phyloP scores from a whole-genome alignment of 2,797 vertebrate genomes.

The Acestrorhynchus altus region DNA sequence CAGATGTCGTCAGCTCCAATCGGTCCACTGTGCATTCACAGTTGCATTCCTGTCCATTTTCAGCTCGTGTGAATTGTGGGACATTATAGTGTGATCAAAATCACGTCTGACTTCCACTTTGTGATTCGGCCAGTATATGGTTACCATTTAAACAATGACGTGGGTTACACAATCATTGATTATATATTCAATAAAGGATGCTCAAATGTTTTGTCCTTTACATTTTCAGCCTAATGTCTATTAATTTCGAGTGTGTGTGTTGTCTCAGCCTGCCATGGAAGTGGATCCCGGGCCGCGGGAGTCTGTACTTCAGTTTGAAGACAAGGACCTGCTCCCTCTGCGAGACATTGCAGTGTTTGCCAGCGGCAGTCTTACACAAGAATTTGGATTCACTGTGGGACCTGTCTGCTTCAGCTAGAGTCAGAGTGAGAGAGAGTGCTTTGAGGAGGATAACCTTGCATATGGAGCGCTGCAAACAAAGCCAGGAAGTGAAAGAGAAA shows the following conservation, averaged over 20 bases:
- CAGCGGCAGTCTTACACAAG: constrained; percentile 71
- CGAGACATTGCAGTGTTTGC: constrained; percentile 83
- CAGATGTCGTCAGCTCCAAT: too few species aligned
- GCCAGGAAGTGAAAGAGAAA: constrained; percentile 45
- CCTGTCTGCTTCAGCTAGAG: constrained; percentile 89
- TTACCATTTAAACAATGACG: too few species aligned
- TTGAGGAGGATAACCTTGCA: constrained; percentile 13
- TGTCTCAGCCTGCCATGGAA: constrained; percentile 73
- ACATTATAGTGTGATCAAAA: too few species aligned
- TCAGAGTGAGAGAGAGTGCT: background rate
- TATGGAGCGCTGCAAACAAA: constrained; percentile 43
- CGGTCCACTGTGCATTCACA: too few species aligned
- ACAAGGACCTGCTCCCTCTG: constrained; percentile 85
- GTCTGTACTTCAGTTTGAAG: constrained; percentile 85
- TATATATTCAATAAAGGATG: too few species aligned
- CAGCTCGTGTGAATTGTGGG: too few species aligned
- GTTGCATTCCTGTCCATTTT: too few species aligned
- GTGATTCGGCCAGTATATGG: too few species aligned
- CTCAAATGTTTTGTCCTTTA: too few species aligned
- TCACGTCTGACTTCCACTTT: too few species aligned
- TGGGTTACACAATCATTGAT: too few species aligned
- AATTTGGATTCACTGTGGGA: constrained; percentile 84
- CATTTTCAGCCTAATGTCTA: too few species aligned
- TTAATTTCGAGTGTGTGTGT: constrained; percentile 28
- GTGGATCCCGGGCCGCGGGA: constrained; percentile 69